phyloP scores from a whole-genome alignment of 92 coral and sea anemone genomes.

The Actinernus sp. region DNA sequence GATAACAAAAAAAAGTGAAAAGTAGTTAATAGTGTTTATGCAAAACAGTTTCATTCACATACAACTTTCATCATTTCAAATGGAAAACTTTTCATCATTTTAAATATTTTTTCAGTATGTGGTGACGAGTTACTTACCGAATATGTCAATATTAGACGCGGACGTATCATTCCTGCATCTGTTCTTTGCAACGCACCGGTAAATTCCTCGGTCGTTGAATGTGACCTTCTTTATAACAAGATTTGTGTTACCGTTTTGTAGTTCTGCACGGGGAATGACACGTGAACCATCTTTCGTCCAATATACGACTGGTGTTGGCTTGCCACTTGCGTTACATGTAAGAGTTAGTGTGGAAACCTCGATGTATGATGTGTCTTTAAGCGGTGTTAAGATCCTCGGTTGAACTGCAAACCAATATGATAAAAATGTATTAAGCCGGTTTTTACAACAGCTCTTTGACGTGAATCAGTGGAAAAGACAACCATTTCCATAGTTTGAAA shows the following conservation, averaged over 20 bases:
- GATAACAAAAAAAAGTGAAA: too few relatives aligned
- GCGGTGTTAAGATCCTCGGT: constrained; percentile 22
- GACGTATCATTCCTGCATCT: constrained; percentile 51
- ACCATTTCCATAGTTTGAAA: background rate
- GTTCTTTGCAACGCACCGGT: constrained; percentile 30
- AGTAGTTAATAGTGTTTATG: too few relatives aligned
- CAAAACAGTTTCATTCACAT: too few relatives aligned
- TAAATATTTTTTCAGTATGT: too few relatives aligned
- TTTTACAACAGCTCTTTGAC: too few relatives aligned
- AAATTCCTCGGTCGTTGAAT: constrained; percentile 26
- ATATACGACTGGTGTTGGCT: constrained; percentile 25
- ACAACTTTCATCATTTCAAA: too few relatives aligned
- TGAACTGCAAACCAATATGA: constrained; percentile 23
- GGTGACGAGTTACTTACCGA: constrained; percentile 21
- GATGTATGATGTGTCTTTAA: background rate
- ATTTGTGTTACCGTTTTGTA: constrained; percentile 12
- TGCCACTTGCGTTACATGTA: constrained; percentile 33
- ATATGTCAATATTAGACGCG: constrained; percentile 25
- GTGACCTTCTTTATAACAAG: constrained; percentile 10
- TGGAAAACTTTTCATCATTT: too few relatives aligned
- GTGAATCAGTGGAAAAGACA: background rate
- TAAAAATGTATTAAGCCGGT: too few relatives aligned
- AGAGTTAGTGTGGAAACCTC: constrained; percentile 22
- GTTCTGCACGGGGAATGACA: constrained; percentile 16
- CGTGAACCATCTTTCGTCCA: constrained; percentile 45